Base-by-base conservation (phyloP, 2,888 invertebrate species). In the Pseudoips prasinana region DNA sequence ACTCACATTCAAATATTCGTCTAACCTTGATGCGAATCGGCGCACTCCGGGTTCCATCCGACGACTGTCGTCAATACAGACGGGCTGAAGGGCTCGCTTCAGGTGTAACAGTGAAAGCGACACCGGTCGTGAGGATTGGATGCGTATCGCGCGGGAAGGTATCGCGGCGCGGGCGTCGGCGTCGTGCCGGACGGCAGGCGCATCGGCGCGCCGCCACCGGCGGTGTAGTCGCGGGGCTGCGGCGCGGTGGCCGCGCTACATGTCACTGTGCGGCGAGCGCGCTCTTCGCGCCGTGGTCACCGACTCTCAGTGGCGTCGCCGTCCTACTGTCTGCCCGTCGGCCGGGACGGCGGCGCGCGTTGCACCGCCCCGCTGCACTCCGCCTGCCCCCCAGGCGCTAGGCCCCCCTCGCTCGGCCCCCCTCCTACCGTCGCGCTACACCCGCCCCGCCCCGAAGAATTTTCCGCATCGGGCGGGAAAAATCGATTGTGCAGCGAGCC, bases 381-480 rank as follows among this genome's bases (percentile, higher is more conserved):
- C 85, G 76, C 84, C 83, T 73, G 77, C 83, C 80, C 84, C 81
- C 82, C 74, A 66, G 62, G 69, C 70, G 64, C 70, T 66, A 56
- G 60, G 64, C 67, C 64, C 73, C 74, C 69, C 73, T 65, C 64
- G 50, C 51, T 63, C 58, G 59, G 58, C 63, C 72, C 58, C 69
- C 69, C 65, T 70, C 71, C 69, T 64, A 72, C 63, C 68, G 62
- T 69, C 69, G 69, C 67, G 57, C 74, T 62, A 63, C 76, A 69
- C 79, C 85, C 80, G 81, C 82, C 76, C 85, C 85, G 85, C 86
- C 86, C 84, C 82, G 84, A 82, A 80, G 73, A 84, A 86, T 88
- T 89, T 88, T 87, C 83, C 89, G 87, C 87, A 86, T 86, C 87
- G 87, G 87, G 86, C 80, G 82, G 87, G 87, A 88, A 88, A 87